Evolutionary conservation across 2,797 vertebrate species (phyloP).

Genomic region (Acestrorhynchus altus): DNA sequence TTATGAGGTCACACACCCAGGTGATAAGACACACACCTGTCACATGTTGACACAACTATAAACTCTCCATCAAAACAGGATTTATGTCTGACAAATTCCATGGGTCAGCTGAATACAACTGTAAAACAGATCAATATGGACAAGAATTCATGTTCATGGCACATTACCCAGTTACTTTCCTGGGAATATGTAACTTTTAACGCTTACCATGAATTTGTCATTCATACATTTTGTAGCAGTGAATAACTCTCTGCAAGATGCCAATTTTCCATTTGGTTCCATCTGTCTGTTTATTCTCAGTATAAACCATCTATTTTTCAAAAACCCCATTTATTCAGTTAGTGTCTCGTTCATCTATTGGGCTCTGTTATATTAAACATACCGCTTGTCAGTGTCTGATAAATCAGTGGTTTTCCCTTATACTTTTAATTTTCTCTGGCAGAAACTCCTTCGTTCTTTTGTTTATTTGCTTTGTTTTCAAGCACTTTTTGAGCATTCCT

Average conservation of each 20-base stretch:
- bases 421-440: not conserved
- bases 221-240: not conserved
- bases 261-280: constrained; percentile 4
- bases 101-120: not conserved
- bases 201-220: not conserved
- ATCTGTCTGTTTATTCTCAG: constrained; percentile 1
- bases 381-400: not conserved
- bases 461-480: constrained; percentile 5
- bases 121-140: not conserved
- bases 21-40: constrained; percentile 16
- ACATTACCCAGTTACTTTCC: not conserved
- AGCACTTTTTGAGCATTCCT: not conserved
- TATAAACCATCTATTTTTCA: not conserved
- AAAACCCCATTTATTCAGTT: not conserved
- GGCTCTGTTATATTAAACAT: not conserved
- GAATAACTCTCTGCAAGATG: not conserved
- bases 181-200: not conserved
- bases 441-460: not conserved
- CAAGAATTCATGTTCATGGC: not conserved
- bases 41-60: too few species aligned
- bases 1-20: constrained; percentile 81
- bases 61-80: not conserved
- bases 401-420: constrained; percentile 4
- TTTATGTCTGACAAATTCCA: not conserved
- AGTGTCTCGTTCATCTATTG: not conserved